A percentile compares a stretch with the other conserved stretches of the same genome.
These are phyloP conservation scores for Gari tellinella DNA, from an alignment of 2,888 invertebrate genomes.

Conservation along the genomic window DNA sequence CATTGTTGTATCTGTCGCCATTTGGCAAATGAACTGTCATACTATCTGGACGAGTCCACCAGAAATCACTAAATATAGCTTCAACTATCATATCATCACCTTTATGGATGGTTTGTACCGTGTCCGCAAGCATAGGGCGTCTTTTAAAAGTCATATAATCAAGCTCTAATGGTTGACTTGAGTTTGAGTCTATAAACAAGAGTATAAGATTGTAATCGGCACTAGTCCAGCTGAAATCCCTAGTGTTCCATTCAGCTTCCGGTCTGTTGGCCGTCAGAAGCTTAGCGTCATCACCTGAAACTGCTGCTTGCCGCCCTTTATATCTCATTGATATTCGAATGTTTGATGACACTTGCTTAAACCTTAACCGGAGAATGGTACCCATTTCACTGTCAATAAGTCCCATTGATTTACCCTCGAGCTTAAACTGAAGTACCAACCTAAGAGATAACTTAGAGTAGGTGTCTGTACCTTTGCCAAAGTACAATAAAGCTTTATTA, in stretches of 20 bases:
- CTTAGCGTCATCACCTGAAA: slow-evolving; percentile 34
- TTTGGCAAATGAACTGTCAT: slow-evolving; percentile 63
- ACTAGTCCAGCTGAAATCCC: slow-evolving; percentile 72
- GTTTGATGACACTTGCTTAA: slow-evolving; percentile 40
- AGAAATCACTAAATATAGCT: slow-evolving; percentile 68
- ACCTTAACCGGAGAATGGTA: slow-evolving; percentile 58
- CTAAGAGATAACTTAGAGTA: slow-evolving; percentile 33
- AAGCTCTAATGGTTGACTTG: slow-evolving; percentile 42
- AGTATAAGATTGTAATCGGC: slow-evolving; percentile 58
- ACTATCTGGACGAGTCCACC: slow-evolving; percentile 71
- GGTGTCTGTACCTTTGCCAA: slow-evolving; percentile 29
- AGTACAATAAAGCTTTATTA: slow-evolving; percentile 46
- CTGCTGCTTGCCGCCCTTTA: slow-evolving; percentile 42
- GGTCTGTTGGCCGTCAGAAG: slow-evolving; percentile 38
- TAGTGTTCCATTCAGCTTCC: slow-evolving; percentile 57
- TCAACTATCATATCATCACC: slow-evolving; percentile 67
- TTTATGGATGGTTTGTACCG: slow-evolving; percentile 52
- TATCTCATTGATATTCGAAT: slow-evolving; percentile 49
- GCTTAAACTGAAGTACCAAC: slow-evolving; percentile 54
- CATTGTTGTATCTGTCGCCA: slow-evolving; percentile 51
- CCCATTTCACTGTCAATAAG: slow-evolving; percentile 71
- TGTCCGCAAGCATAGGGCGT: slow-evolving; percentile 65
- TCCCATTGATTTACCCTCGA: slow-evolving; percentile 68
- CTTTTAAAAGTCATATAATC: slow-evolving; percentile 60
- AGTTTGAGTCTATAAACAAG: slow-evolving; percentile 51